Base-by-base conservation (phyloP, 2,888 invertebrate species). In the Tortricodes alternella region DNA sequence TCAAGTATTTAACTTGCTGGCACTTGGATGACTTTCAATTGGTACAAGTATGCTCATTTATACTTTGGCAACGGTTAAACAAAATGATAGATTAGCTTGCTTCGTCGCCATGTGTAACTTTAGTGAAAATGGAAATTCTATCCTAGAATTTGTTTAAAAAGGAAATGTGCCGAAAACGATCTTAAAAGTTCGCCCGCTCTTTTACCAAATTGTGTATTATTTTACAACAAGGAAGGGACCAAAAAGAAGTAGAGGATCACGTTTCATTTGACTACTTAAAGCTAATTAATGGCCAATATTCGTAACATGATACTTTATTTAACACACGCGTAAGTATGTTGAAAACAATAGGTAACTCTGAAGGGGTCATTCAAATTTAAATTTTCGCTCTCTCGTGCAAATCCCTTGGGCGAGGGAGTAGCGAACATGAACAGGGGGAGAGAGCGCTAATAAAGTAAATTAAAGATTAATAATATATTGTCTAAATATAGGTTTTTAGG, bases 381-480 rank as follows among this genome's bases (percentile, higher is more conserved):
- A 90, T 85, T 87, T 82, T 86, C 84, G 80, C 80, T 86, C 82
- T 78, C 82, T 77, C 80, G 73, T 70, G 63, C 74, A 78, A 82
- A 79, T 83, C 89, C 88, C 88, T 59, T 53, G 83, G 77, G 85
- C 57, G 76, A 75, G 81, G 85, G 80, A 73, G 78, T 70, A 67
- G 63, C 65, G n/a, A n/a, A n/a, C n/a, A n/a, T n/a, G 66, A 63
- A 72, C 73, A n/a, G 75, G 85, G 87, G 89, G 84, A 81, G 79
- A 68, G 71, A 73, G 72, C 74, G 84, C 84, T 89, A 88, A 90
- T 89, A 89, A 90, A 90, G 88, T 83, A 89, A 90, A 90, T 90
- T 90, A 90, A 89, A 89, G 85, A 89, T 90, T 89, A 90, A 90
- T 90, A 90, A 88, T 89, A 86, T 76, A 90, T 89, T 84, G 82